A percentile compares a stretch with the other conserved stretches of the same genome.
Conservation (phyloP, 2,888 invertebrate species). For the Poecilus cupreus region DNA sequence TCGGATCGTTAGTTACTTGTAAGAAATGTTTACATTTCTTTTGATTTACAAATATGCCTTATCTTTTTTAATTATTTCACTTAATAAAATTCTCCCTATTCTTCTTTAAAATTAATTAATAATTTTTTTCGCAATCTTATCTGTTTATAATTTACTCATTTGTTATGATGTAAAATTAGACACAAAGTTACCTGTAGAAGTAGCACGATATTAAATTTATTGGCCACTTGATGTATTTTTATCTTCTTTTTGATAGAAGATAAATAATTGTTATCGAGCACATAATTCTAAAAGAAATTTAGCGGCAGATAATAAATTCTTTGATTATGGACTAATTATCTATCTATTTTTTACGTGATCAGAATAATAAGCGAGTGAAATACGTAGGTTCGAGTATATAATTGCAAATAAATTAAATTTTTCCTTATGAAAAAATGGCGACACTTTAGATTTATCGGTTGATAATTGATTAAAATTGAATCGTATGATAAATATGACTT, state of each 20-base stretch:
- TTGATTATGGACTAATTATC: background rate
- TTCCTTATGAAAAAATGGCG: background rate
- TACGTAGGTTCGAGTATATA: background rate
- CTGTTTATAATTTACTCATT: background rate
- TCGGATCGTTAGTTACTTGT: too few relatives aligned
- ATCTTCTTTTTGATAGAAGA: background rate
- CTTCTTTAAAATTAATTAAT: too few relatives aligned
- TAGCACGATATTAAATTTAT: background rate
- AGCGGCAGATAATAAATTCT: background rate
- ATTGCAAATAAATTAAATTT: background rate
- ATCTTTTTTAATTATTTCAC: too few relatives aligned
- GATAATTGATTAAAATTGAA: too few relatives aligned
- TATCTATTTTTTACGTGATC: background rate
- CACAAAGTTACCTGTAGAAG: background rate
- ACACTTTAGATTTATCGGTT: too few relatives aligned
- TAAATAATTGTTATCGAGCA: background rate
- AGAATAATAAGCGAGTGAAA: background rate
- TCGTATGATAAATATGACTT: too few relatives aligned
- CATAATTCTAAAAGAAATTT: background rate
- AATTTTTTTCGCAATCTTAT: background rate
- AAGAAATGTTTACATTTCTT: too few relatives aligned
- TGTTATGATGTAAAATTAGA: background rate
- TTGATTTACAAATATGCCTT: too few relatives aligned
- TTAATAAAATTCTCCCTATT: too few relatives aligned
- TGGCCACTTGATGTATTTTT: background rate